Conservation (phyloP, 2,797 vertebrate genomes). For the Acanthurus leucopareius region DNA sequence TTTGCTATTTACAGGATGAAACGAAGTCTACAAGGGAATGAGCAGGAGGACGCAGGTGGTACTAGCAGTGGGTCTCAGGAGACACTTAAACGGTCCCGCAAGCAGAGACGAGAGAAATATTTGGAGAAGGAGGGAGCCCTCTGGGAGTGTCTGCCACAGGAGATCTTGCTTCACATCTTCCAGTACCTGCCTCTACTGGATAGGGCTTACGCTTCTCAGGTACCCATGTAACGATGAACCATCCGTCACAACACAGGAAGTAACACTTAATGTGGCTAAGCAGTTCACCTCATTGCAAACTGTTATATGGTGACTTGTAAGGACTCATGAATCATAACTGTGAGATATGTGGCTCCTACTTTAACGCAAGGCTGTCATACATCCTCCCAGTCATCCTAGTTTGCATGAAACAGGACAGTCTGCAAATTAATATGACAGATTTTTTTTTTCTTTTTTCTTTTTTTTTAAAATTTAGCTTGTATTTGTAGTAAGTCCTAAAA, state of each 20-base stretch:
- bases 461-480: background rate
- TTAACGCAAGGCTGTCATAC: background rate
- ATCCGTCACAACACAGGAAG: background rate
- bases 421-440: background rate
- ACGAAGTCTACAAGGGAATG: constrained; percentile 61
- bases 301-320: background rate
- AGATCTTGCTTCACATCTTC: constrained; percentile 94
- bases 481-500: background rate
- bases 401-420: background rate
- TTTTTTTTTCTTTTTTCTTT: background rate
- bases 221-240: constrained; percentile 19
- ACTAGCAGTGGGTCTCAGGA: constrained; percentile 62
- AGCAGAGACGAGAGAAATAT: constrained; percentile 65
- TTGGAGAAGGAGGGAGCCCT: constrained; percentile 33
- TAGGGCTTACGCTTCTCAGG: constrained; percentile 91
- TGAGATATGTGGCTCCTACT: background rate
- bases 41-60: constrained; percentile 75
- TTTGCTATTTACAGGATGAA: constrained; percentile 79
- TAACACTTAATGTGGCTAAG: background rate
- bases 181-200: constrained; percentile 95
- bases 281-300: background rate
- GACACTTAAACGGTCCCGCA: constrained; percentile 68
- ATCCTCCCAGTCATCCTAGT: no score
- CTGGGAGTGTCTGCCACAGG: constrained; percentile 87
- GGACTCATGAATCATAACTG: background rate